Percentiles rank a stretch among this genome's conserved stretches.
Conservation (phyloP, 2,113 vertebrate species). For the Myrmecophaga tridactyla region DNA sequence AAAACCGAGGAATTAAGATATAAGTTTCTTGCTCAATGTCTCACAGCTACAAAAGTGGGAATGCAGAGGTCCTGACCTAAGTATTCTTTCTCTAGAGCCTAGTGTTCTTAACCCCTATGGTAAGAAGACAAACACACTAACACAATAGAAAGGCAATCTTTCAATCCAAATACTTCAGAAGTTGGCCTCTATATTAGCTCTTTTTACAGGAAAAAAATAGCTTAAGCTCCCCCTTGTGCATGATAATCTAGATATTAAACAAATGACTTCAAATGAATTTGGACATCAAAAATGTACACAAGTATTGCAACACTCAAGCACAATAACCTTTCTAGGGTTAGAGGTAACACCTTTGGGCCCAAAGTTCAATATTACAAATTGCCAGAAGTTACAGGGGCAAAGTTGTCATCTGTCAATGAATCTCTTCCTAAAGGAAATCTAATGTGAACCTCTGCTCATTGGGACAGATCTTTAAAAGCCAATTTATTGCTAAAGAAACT, state of each 20-base stretch:
- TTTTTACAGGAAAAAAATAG: background rate
- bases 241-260: background rate
- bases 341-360: background rate
- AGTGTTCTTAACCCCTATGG: background rate
- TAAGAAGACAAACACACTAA: background rate
- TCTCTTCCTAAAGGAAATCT: constrained; percentile 36
- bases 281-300: background rate
- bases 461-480: background rate
- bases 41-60: background rate
- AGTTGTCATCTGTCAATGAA: background rate
- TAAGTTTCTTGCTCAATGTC: background rate
- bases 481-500: background rate
- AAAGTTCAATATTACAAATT: background rate
- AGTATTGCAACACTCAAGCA: background rate
- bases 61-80: background rate
- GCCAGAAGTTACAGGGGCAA: background rate
- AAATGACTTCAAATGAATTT: background rate
- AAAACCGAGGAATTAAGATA: background rate
- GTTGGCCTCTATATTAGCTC: background rate
- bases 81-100: background rate
- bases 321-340: background rate
- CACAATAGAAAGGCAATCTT: background rate
- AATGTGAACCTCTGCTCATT: background rate
- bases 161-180: background rate
- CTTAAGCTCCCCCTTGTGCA: background rate